A percentile compares a stretch with the other conserved stretches of the same genome.
Conservation (phyloP, 1,140 invertebrate genomes). For the Plutomurus gul region DNA sequence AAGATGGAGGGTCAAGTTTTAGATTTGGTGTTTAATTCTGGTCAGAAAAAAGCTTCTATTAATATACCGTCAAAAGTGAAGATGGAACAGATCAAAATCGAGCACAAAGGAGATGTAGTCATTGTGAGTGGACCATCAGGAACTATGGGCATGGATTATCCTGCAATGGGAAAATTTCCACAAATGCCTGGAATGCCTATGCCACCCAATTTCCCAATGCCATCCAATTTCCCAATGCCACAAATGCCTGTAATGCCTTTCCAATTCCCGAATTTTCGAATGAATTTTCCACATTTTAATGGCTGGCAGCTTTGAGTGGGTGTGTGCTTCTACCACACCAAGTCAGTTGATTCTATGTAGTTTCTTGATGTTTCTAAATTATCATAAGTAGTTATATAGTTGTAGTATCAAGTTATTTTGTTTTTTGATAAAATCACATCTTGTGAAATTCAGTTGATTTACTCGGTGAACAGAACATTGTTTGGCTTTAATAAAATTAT, state of each 20-base stretch:
- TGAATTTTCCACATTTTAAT: too few relatives aligned
- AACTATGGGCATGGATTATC: background rate
- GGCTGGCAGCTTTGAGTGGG: too few relatives aligned
- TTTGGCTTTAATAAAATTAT: too few relatives aligned
- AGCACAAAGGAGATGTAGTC: background rate
- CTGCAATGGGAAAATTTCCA: background rate
- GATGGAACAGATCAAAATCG: background rate
- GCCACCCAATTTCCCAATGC: background rate
- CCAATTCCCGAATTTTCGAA: background rate
- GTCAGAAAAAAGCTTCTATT: background rate
- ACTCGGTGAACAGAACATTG: too few relatives aligned
- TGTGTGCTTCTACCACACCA: too few relatives aligned
- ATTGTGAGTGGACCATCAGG: background rate
- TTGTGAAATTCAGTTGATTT: too few relatives aligned
- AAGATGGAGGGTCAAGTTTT: background rate
- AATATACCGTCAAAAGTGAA: background rate
- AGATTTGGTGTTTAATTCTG: background rate
- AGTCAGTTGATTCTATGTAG: too few relatives aligned
- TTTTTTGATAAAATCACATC: too few relatives aligned
- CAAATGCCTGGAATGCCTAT: background rate
- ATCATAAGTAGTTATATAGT: too few relatives aligned
- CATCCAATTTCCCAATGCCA: too few relatives aligned
- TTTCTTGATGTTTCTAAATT: too few relatives aligned
- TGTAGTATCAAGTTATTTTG: too few relatives aligned
- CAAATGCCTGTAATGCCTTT: background rate